Evolutionary conservation across 1,140 invertebrate genomes (phyloP).

Genomic region (Caenorhabditis remanei): DNA sequence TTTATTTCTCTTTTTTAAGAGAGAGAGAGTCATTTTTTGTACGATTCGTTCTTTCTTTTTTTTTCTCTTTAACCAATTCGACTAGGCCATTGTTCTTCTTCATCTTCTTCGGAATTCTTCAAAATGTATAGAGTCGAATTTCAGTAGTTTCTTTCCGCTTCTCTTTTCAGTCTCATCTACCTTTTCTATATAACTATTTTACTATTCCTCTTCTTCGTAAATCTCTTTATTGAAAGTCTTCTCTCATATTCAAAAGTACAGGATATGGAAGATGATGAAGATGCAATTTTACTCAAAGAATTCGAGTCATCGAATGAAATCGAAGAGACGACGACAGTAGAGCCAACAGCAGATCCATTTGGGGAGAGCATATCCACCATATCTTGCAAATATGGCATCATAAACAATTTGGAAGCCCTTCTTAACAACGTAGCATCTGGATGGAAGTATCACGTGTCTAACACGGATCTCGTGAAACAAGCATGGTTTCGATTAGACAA

Average conservation of each 20-base stretch:
- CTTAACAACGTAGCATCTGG: slow-evolving; percentile 72
- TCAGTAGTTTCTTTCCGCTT: background rate
- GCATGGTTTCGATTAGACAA: slow-evolving; percentile 72
- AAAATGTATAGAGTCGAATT: background rate
- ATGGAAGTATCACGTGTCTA: slow-evolving; percentile 78
- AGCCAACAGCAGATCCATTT: slow-evolving; percentile 58
- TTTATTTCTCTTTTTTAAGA: background rate
- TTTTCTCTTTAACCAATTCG: slow-evolving; percentile 5
- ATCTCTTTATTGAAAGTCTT: background rate
- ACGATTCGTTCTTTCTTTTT: background rate
- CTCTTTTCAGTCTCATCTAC: background rate
- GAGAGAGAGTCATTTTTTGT: background rate
- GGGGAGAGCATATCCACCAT: slow-evolving; percentile 68
- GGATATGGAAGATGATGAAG: slow-evolving; percentile 49
- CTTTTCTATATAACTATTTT: background rate
- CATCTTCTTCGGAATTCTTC: background rate
- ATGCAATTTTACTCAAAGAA: background rate
- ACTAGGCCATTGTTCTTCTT: background rate
- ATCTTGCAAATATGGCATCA: slow-evolving; percentile 71
- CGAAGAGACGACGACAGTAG: slow-evolving; percentile 52
- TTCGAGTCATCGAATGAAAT: slow-evolving; percentile 1
- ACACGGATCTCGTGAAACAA: slow-evolving; percentile 75
- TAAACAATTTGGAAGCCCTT: slow-evolving; percentile 72
- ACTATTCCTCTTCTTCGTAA: background rate
- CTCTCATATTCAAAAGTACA: background rate